Percentiles rank a stretch among this genome's conserved stretches.
Evolutionary conservation across 2,797 vertebrate species (phyloP).

Genomic region (Pipistrellus pipistrellus): DNA sequence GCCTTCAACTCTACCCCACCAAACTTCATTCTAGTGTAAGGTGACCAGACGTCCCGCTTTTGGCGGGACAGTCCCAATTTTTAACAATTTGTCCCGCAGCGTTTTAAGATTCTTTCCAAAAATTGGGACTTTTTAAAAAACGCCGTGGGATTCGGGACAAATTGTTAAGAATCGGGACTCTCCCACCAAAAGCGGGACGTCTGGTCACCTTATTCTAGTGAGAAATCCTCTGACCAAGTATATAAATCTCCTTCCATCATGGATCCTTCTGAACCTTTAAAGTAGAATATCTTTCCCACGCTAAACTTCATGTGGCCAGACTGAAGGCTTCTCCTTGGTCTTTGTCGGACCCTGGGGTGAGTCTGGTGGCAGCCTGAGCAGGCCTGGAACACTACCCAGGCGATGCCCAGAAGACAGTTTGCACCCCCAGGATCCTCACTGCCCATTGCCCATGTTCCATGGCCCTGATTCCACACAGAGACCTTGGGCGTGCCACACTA

Average conservation of each 20-base stretch:
- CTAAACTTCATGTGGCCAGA: neutral
- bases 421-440: neutral
- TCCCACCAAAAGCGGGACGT: too few relatives aligned
- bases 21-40: neutral
- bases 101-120: too few relatives aligned
- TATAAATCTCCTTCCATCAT: neutral
- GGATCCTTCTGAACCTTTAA: neutral
- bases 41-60: too few relatives aligned
- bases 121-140: too few relatives aligned
- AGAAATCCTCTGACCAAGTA: constrained; percentile 19
- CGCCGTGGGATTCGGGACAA: too few relatives aligned
- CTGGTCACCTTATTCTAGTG: neutral
- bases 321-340: neutral
- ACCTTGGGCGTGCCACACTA: constrained; percentile 8
- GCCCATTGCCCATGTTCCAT: neutral
- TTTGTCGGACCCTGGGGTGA: neutral
- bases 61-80: too few relatives aligned
- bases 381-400: neutral
- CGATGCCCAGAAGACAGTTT: neutral
- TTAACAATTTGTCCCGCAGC: too few relatives aligned
- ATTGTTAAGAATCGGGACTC: too few relatives aligned
- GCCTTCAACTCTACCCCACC: neutral
- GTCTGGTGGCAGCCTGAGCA: neutral
- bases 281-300: neutral
- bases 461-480: neutral